Percentiles rank a stretch among this genome's conserved stretches.
phyloP scores from a whole-genome alignment of 2,888 invertebrate genomes.

The Encarsia formosa region DNA sequence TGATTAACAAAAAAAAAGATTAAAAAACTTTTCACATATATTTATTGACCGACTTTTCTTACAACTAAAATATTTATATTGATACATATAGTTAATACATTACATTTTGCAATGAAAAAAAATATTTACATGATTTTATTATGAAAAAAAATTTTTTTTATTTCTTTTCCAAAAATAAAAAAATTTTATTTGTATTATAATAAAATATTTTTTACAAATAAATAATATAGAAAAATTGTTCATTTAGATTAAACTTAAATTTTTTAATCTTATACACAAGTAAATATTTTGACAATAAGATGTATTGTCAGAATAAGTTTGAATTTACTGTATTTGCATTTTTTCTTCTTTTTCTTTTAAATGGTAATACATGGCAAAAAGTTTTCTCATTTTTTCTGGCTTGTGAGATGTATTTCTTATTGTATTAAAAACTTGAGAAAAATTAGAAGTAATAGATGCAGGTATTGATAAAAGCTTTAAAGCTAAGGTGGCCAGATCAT shows the following conservation, averaged over 20 bases:
- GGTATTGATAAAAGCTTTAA: slow-evolving; percentile 20
- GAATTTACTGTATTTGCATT: slow-evolving; percentile 5
- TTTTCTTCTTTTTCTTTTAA: slow-evolving; percentile 23
- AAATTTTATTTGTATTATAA: too few relatives aligned
- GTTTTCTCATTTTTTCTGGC: slow-evolving; percentile 25
- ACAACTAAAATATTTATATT: too few relatives aligned
- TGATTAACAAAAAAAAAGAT: too few relatives aligned
- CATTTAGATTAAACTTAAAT: background rate
- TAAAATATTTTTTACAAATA: too few relatives aligned
- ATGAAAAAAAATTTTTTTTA: background rate
- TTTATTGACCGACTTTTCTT: too few relatives aligned
- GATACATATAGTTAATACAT: background rate
- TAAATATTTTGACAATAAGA: background rate
- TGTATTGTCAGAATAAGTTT: background rate
- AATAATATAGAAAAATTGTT: too few relatives aligned
- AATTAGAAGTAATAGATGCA: slow-evolving; percentile 20
- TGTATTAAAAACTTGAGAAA: slow-evolving; percentile 18
- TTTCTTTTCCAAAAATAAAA: background rate
- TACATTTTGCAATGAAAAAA: background rate
- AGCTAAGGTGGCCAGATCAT: slow-evolving; percentile 14
- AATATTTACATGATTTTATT: background rate
- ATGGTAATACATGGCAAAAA: slow-evolving; percentile 23
- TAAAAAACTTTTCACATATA: too few relatives aligned
- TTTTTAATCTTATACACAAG: background rate
- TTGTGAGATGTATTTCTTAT: slow-evolving; percentile 16